Evolutionary conservation across 1,140 invertebrate species (phyloP).

Genomic region (Vanessa tameamea): DNA sequence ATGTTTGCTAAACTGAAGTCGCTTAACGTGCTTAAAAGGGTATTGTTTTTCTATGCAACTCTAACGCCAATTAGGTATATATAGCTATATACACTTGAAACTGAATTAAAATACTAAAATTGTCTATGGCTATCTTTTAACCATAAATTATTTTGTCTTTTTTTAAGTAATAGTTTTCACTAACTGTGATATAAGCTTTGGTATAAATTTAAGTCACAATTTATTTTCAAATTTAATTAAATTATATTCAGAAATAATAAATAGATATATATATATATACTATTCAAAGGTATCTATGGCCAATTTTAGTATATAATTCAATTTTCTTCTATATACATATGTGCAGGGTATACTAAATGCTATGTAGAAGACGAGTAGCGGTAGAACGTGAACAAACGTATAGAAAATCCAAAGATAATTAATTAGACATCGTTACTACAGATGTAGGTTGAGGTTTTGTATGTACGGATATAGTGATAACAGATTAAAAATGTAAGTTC

Average conservation of each 20-base stretch:
- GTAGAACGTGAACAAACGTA: conserved; percentile 34
- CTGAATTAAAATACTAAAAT: conserved; percentile 4
- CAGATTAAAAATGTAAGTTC: conserved; percentile 8
- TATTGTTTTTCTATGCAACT: conserved; percentile 13
- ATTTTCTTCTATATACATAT: conserved; percentile 45
- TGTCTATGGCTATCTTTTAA: background rate
- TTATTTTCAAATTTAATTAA: background rate
- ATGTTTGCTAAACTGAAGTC: conserved; percentile 7
- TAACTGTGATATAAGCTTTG: conserved; percentile 10
- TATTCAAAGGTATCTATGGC: background rate
- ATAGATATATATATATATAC: background rate
- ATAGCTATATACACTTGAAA: conserved; percentile 14
- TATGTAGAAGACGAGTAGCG: conserved; percentile 43
- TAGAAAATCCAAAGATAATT: conserved; percentile 44
- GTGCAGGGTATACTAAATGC: conserved; percentile 55
- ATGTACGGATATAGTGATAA: conserved; percentile 1
- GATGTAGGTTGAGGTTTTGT: conserved; percentile 5
- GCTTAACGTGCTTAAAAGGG: conserved; percentile 30
- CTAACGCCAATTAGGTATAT: conserved; percentile 22
- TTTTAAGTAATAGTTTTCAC: background rate
- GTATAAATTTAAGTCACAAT: background rate
- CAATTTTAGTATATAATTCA: conserved; percentile 7
- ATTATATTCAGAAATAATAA: background rate
- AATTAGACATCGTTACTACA: conserved; percentile 21
- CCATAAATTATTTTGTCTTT: background rate